A percentile compares a stretch with the other conserved stretches of the same genome.
phyloP scores from a whole-genome alignment of 2,888 invertebrate genomes.

The Oeneis ivallda region DNA sequence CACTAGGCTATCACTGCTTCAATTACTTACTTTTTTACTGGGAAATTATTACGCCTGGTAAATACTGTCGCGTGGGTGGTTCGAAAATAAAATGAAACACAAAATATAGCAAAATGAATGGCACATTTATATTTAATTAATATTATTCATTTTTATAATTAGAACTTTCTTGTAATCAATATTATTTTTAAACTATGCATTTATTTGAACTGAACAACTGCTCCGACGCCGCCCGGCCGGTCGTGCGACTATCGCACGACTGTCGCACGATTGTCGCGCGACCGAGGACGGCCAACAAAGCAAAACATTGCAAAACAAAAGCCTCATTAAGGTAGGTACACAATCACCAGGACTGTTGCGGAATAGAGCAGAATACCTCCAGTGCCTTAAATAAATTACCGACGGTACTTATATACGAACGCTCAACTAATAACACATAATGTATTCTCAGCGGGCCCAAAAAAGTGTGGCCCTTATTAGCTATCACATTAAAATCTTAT shows the following conservation, averaged over 20 bases:
- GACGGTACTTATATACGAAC: constrained; percentile 31
- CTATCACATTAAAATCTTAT: constrained; percentile 5
- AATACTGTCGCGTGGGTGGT: background rate
- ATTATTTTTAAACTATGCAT: constrained; percentile 69
- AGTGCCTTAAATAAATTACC: constrained; percentile 67
- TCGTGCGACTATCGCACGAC: constrained; percentile 37
- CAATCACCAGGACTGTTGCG: constrained; percentile 64
- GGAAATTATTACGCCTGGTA: too few relatives aligned
- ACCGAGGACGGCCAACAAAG: constrained; percentile 45
- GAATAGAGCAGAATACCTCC: constrained; percentile 44
- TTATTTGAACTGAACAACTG: constrained; percentile 64
- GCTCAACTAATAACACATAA: background rate
- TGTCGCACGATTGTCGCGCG: constrained; percentile 40
- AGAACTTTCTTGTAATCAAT: constrained; percentile 78
- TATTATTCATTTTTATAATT: constrained; percentile 82
- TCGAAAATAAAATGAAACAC: constrained; percentile 65
- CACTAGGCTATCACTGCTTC: too few relatives aligned
- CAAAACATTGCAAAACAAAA: constrained; percentile 50
- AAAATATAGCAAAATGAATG: constrained; percentile 80
- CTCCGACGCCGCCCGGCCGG: constrained; percentile 49
- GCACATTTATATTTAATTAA: constrained; percentile 83
- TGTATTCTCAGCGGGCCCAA: background rate
- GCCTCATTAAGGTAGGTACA: constrained; percentile 63
- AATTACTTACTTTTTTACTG: too few relatives aligned
- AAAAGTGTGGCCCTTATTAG: background rate